A percentile compares a stretch with the other conserved stretches of the same genome.
phyloP scores from a whole-genome alignment of 2,797 vertebrate species.

The Sparus aurata region DNA sequence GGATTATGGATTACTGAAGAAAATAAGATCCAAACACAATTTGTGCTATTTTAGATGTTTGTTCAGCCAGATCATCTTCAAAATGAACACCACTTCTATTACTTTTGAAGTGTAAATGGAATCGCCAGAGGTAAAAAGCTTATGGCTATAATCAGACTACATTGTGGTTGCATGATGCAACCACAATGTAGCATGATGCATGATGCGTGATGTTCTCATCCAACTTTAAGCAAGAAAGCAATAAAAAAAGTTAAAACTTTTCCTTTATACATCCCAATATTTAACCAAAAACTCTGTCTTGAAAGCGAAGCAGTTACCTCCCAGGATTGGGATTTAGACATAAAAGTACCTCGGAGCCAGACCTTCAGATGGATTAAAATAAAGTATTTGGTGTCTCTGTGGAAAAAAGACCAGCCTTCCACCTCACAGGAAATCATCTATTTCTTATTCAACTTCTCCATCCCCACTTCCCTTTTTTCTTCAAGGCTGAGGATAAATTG shows the following conservation, averaged over 20 bases:
- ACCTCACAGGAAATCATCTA: constrained; percentile 57
- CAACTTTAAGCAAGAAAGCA: not conserved
- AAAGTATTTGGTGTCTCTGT: constrained; percentile 54
- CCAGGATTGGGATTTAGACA: constrained; percentile 30
- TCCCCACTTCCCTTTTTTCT: constrained; percentile 56
- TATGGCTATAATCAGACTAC: too few species aligned
- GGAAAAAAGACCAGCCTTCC: constrained; percentile 41
- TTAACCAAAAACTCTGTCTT: constrained; percentile 23
- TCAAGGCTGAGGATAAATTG: constrained; percentile 79
- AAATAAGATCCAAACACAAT: too few species aligned
- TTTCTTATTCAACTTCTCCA: constrained; percentile 66
- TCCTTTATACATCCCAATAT: constrained; percentile 23
- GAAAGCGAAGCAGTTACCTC: constrained; percentile 8
- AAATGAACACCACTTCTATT: too few species aligned
- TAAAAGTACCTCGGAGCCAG: constrained; percentile 36
- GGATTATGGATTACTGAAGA: too few species aligned
- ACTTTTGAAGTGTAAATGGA: too few species aligned
- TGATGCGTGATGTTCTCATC: not conserved
- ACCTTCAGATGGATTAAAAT: constrained; percentile 62
- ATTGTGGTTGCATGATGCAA: too few species aligned
- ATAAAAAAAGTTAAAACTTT: constrained; percentile 8
- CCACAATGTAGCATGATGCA: too few species aligned
- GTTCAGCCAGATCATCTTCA: too few species aligned
- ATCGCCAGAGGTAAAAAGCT: too few species aligned
- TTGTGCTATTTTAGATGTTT: too few species aligned